Evolutionary conservation across 2,888 invertebrate genomes (phyloP), one percentile per base, ranked within the genome.

Genomic region (Agriopis aurantiaria): DNA sequence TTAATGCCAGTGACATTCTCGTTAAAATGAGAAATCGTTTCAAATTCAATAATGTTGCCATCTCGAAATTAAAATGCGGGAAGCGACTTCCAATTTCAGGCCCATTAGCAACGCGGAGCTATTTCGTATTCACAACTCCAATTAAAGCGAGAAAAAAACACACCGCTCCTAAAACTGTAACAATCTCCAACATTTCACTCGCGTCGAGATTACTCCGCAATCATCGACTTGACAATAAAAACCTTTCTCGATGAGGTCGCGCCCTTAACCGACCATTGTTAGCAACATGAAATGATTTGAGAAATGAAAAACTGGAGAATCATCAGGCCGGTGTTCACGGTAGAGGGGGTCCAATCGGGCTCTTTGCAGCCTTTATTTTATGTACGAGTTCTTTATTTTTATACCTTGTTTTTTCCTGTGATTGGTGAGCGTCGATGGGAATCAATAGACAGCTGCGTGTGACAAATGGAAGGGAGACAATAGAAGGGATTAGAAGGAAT

Each of bases 51-150:
- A 80, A 76, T 74, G 74, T 79, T 73, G 72, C 78, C 82, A 79
- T 82, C 81, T 80, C 75, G 71, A 81, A 83, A 89, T 89, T 87
- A 85, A 86, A 88, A 88, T 87, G 81, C 85, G 82, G 81, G 82
- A 75, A 76, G 75, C 82, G 82, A 80, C 80, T 80, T 80, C 80
- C 82, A 83, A 85, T 86, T 86, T 82, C 75, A 76, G 61, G 68
- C 74, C 82, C 80, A 83, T 86, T 84, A 83, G 82, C 80, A 58
- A 74, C 69, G 70, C 68, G 73, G 74, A 66, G 75, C 81, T 83
- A 79, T 82, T 85, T 83, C 85, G 80, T 85, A 84, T 82, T 82
- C 83, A 76, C 76, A 80, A 80, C 81, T 83, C 85, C 85, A 88
- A 89, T 90, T 88, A 88, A 75, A 83, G 68, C 68, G 80, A 75